Conservation (phyloP, 2,797 vertebrate genomes). For the Tachyglossus aculeatus region DNA sequence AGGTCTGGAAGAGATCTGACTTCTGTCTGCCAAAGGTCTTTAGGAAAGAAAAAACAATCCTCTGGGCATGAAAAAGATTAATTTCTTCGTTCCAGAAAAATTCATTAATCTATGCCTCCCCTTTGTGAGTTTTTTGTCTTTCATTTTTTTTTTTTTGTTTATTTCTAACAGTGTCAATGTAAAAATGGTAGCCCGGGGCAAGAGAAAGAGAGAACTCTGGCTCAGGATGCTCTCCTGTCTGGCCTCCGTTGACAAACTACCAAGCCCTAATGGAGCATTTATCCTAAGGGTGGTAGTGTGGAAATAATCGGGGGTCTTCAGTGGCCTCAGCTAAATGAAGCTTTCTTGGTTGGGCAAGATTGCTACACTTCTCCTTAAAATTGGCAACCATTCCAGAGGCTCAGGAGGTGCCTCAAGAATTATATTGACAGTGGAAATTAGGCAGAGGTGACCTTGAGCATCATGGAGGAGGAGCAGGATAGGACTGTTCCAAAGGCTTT, state of each 20-base stretch:
- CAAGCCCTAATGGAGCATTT: no score
- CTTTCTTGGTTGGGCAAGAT: background rate
- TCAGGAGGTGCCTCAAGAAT: no score
- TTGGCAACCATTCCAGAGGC: background rate
- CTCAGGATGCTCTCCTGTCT: background rate
- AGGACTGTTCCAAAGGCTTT: no score
- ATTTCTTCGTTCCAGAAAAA: slow-evolving; percentile 63
- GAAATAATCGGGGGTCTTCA: background rate
- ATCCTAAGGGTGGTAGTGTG: no score
- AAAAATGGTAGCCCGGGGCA: slow-evolving; percentile 53
- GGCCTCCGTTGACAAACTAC: no score
- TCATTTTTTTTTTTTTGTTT: no score
- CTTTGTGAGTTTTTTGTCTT: slow-evolving; percentile 64
- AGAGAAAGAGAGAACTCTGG: slow-evolving; percentile 11
- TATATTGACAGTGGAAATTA: no score
- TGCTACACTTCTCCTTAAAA: background rate
- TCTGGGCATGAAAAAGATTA: slow-evolving; percentile 63
- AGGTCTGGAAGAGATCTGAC: slow-evolving; percentile 67
- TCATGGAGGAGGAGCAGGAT: no score
- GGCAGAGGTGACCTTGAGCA: no score
- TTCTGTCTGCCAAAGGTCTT: slow-evolving; percentile 70
- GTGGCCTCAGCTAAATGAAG: background rate
- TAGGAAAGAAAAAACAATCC: slow-evolving; percentile 58
- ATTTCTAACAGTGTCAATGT: slow-evolving; percentile 57
- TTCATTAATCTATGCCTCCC: slow-evolving; percentile 61